These are phyloP conservation scores for Agrotis ipsilon DNA, from an alignment of 2,888 invertebrate genomes.

Conservation along the genomic window DNA sequence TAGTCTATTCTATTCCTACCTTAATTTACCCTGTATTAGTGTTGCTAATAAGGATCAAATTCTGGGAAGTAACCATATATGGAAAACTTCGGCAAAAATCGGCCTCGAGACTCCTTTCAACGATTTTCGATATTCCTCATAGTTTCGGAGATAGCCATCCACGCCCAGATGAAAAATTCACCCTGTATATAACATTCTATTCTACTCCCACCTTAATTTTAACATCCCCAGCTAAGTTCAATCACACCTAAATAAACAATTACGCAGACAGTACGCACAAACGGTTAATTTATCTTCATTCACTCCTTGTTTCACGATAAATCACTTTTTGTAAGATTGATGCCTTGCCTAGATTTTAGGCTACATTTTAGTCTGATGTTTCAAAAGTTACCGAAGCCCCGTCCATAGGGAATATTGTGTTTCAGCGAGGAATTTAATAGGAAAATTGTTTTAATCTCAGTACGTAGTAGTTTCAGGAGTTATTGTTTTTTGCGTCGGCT, in stretches of 20 bases:
- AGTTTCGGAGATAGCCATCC: too few relatives aligned
- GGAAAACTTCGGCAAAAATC: too few relatives aligned
- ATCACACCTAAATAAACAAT: constrained; percentile 50
- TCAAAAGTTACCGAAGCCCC: constrained; percentile 44
- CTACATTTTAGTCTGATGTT: constrained; percentile 36
- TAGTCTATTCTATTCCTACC: too few relatives aligned
- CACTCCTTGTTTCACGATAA: constrained; percentile 49
- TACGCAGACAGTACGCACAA: constrained; percentile 18
- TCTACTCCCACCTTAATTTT: background rate
- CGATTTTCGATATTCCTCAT: too few relatives aligned
- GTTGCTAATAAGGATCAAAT: too few relatives aligned
- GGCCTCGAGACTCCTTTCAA: too few relatives aligned
- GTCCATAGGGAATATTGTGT: constrained; percentile 36
- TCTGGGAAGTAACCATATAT: too few relatives aligned
- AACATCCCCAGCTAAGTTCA: constrained; percentile 11
- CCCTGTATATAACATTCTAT: too few relatives aligned
- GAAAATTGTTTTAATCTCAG: constrained; percentile 32
- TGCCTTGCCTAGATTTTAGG: constrained; percentile 52
- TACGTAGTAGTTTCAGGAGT: background rate
- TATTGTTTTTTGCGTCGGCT: background rate
- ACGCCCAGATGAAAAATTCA: too few relatives aligned
- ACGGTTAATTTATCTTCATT: constrained; percentile 62
- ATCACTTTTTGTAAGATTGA: constrained; percentile 64
- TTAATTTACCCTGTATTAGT: too few relatives aligned
- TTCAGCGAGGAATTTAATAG: constrained; percentile 34